phyloP scores from a whole-genome alignment of 2,888 invertebrate genomes.

The Melangyna quadrimaculata region DNA sequence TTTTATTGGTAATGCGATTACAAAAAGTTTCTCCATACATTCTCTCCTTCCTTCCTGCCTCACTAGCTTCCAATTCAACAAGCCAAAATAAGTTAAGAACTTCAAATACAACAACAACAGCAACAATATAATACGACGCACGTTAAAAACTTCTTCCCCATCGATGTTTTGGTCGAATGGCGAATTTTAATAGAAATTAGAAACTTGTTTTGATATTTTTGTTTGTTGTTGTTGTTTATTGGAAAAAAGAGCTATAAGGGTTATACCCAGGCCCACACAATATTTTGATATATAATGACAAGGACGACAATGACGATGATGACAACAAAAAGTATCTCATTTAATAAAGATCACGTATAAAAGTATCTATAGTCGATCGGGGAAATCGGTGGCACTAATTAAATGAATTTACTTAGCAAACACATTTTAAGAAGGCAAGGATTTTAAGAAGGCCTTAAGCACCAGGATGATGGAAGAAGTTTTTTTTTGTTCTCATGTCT shows the following conservation, averaged over 20 bases:
- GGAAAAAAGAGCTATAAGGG: constrained; percentile 6
- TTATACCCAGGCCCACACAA: not conserved
- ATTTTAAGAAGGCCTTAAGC: constrained; percentile 33
- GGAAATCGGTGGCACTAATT: constrained; percentile 62
- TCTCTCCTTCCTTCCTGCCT: not conserved
- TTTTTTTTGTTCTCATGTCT: not conserved
- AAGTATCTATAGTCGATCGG: constrained; percentile 22
- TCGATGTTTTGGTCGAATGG: constrained; percentile 51
- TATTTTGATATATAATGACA: not conserved
- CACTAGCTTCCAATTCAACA: not conserved
- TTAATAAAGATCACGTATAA: constrained; percentile 66
- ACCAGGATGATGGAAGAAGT: constrained; percentile 1
- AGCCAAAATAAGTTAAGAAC: constrained; percentile 61
- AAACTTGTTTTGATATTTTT: constrained; percentile 35
- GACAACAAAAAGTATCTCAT: constrained; percentile 38
- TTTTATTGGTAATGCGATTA: constrained; percentile 66
- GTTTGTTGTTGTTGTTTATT: not conserved
- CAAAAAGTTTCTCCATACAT: constrained; percentile 46
- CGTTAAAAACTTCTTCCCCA: constrained; percentile 23
- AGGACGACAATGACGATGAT: constrained; percentile 15
- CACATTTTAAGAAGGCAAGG: constrained; percentile 33
- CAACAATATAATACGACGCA: constrained; percentile 1
- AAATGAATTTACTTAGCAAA: constrained; percentile 63
- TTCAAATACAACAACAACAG: constrained; percentile 34
- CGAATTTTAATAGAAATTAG: constrained; percentile 50